Percentiles rank a stretch among this genome's conserved stretches.
phyloP scores from a whole-genome alignment of 2,888 invertebrate genomes.

The Caenorhabditis wallacei region DNA sequence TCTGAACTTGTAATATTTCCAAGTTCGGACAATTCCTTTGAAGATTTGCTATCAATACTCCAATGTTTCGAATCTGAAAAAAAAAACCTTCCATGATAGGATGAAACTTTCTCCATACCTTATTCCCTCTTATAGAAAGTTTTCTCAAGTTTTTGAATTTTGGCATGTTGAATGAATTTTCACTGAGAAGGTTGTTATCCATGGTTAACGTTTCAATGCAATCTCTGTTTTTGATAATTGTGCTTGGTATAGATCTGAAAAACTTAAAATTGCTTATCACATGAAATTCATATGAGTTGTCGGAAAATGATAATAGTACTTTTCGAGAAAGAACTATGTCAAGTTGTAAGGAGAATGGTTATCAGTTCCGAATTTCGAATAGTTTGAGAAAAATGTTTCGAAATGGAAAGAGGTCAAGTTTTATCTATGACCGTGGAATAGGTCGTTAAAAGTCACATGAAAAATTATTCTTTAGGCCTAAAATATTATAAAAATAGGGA shows the following conservation, averaged over 20 bases:
- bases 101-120: conserved; percentile 55
- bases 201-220: conserved; percentile 73
- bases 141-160: conserved; percentile 68
- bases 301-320: too few relatives aligned
- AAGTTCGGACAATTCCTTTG: conserved; percentile 73
- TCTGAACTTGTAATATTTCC: conserved; percentile 69
- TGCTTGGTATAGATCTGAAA: conserved; percentile 73
- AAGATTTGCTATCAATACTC: conserved; percentile 70
- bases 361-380: not conserved
- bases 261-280: not conserved
- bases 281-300: too few relatives aligned
- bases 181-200: conserved; percentile 77
- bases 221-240: conserved; percentile 70
- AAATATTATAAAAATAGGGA: not conserved
- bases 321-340: too few relatives aligned
- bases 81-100: too few relatives aligned
- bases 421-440: too few relatives aligned
- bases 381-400: not conserved
- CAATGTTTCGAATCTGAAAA: conserved; percentile 73
- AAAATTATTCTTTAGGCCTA: too few relatives aligned
- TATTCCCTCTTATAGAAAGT: conserved; percentile 70
- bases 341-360: too few relatives aligned
- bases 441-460: too few relatives aligned
- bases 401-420: too few relatives aligned
- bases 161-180: conserved; percentile 76